Evolutionary conservation across 2,113 vertebrate genomes (phyloP).

Genomic region (Brachyistius frenatus): DNA sequence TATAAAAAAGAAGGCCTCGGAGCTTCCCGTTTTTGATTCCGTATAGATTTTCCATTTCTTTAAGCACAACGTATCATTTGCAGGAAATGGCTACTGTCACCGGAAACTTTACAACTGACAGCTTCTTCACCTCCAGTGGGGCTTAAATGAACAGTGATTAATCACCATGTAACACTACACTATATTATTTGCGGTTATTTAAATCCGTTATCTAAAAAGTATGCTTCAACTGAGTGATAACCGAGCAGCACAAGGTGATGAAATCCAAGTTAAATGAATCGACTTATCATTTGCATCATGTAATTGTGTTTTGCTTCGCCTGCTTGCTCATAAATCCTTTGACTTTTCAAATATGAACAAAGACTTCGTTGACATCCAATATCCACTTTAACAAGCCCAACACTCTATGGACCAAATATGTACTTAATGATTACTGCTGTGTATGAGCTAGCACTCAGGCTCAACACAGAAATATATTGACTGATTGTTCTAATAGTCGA

Average conservation of each 20-base stretch:
- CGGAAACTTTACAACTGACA: conserved; percentile 27
- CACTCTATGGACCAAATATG: conserved; percentile 11
- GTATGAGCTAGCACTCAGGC: conserved; percentile 1
- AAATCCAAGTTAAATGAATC: background rate
- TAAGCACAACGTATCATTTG: conserved; percentile 55
- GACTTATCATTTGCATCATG: background rate
- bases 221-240: background rate
- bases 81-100: conserved; percentile 54
- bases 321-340: conserved; percentile 1
- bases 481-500: conserved; percentile 35
- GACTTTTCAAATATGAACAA: conserved; percentile 21
- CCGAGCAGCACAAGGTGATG: background rate
- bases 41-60: conserved; percentile 80
- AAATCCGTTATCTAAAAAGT: background rate
- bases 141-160: conserved; percentile 37
- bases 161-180: conserved; percentile 9
- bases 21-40: conserved; percentile 70
- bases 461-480: conserved; percentile 47
- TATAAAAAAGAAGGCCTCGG: background rate
- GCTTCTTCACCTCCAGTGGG: conserved; percentile 33
- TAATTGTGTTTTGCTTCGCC: conserved; percentile 1
- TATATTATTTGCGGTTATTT: conserved; percentile 6
- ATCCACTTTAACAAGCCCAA: conserved; percentile 4
- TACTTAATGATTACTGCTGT: conserved; percentile 28
- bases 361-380: background rate